Percentiles rank a stretch among this genome's conserved stretches.
phyloP scores from a whole-genome alignment of 2,113 vertebrate species.

The Parus major region DNA sequence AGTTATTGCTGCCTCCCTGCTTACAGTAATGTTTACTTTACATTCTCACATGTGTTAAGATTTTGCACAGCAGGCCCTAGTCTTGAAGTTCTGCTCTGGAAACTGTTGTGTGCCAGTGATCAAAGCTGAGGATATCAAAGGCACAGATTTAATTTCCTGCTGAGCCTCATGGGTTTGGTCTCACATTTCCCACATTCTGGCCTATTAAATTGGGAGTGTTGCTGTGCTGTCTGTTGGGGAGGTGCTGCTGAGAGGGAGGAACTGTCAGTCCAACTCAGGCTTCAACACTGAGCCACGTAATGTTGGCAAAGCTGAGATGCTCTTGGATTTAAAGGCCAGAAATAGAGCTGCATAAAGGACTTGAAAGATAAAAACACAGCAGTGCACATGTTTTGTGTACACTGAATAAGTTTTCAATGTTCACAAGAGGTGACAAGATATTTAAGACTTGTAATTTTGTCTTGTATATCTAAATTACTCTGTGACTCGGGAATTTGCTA shows the following conservation, averaged over 20 bases:
- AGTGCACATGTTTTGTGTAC: not conserved
- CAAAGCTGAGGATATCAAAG: not conserved
- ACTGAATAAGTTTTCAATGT: not conserved
- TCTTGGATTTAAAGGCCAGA: not conserved
- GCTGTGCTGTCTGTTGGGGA: not conserved
- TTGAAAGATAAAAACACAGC: not conserved
- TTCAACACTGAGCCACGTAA: not conserved
- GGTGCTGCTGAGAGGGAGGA: not conserved
- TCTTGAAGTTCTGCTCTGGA: not conserved
- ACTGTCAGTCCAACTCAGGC: not conserved
- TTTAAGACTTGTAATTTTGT: not conserved
- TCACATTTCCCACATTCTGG: not conserved
- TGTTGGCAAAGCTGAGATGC: not conserved
- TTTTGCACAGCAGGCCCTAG: not conserved
- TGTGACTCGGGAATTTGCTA: not conserved
- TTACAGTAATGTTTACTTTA: not conserved
- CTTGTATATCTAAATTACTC: not conserved
- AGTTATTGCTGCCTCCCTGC: not conserved
- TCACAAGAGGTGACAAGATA: not conserved
- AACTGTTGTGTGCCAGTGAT: not conserved
- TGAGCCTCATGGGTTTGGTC: not conserved
- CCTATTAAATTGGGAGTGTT: not conserved
- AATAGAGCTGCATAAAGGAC: not conserved
- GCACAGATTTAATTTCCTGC: not conserved
- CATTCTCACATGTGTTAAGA: not conserved